Evolutionary conservation across 1,140 invertebrate species (phyloP).

Genomic region (Asbolus verrucosus): DNA sequence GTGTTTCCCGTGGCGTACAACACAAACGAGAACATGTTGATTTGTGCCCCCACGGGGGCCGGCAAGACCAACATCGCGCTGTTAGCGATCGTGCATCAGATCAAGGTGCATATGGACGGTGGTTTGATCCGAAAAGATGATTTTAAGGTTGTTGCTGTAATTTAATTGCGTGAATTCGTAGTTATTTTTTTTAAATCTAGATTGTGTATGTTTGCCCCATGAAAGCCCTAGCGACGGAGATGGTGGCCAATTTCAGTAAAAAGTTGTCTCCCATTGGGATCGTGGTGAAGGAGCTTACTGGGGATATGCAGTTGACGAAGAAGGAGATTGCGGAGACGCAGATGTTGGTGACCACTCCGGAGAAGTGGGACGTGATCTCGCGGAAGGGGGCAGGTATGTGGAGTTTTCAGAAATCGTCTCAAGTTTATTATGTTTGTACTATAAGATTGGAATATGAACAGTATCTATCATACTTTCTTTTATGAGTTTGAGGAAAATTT

Average conservation of each 20-base stretch:
- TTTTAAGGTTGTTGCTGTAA: conserved; percentile 81
- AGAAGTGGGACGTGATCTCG: conserved; percentile 99
- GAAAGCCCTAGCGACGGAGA: conserved; percentile 99
- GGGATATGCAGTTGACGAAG: conserved; percentile 98
- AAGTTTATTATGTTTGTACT: conserved; percentile 17
- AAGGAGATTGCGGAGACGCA: conserved; percentile 95
- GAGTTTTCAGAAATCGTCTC: conserved; percentile 2
- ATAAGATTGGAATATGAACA: too few relatives aligned
- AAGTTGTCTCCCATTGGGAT: conserved; percentile 83
- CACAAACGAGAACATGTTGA: conserved; percentile 96
- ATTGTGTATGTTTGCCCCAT: conserved; percentile 99
- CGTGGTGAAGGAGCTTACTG: conserved; percentile 92
- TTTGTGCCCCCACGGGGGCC: conserved; percentile 96
- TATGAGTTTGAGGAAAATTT: too few relatives aligned
- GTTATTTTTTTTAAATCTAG: conserved; percentile 65
- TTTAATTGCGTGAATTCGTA: neutral
- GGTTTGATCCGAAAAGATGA: conserved; percentile 88
- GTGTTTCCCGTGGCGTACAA: conserved; percentile 96
- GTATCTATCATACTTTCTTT: too few relatives aligned
- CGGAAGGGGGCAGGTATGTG: conserved; percentile 75
- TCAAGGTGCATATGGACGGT: conserved; percentile 86
- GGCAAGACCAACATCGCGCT: conserved; percentile 99
- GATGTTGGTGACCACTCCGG: conserved; percentile 98
- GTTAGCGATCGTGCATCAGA: conserved; percentile 90
- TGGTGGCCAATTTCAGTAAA: conserved; percentile 94